Conservation (phyloP, 2,113 vertebrate species). For the Nesoenas mayeri region DNA sequence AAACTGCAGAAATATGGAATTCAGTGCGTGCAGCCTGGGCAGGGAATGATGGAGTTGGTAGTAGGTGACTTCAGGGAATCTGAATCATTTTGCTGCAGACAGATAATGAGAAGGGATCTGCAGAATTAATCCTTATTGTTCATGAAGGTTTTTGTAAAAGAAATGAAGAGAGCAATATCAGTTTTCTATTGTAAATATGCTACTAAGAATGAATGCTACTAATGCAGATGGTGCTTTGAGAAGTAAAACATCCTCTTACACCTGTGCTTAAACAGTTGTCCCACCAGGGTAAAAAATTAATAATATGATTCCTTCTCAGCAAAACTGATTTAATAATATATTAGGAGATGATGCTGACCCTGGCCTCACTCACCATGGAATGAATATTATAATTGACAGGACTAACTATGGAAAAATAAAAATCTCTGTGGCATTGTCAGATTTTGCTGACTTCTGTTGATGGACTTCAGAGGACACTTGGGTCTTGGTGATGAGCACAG, state of each 20-base stretch:
- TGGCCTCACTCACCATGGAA: not conserved
- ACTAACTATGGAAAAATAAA: conserved; percentile 17
- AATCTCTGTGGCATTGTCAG: not conserved
- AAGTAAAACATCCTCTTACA: not conserved
- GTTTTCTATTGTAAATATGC: conserved; percentile 34
- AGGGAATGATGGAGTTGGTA: not conserved
- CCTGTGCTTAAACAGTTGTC: not conserved
- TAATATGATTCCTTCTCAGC: not conserved
- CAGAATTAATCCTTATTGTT: not conserved
- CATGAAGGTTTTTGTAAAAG: conserved; percentile 16
- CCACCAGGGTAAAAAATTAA: not conserved
- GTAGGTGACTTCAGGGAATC: not conserved
- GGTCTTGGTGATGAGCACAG: not conserved
- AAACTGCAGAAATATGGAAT: not conserved
- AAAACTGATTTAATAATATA: not conserved
- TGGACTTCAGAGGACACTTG: not conserved
- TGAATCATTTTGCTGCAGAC: not conserved
- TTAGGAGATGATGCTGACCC: conserved; percentile 10
- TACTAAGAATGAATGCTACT: conserved; percentile 14
- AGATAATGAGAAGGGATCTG: not conserved
- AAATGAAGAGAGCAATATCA: conserved; percentile 28
- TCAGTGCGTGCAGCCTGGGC: not conserved
- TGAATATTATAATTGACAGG: not conserved
- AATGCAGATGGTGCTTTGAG: conserved; percentile 15
- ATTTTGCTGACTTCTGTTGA: conserved; percentile 20